Percentiles rank a stretch among this genome's conserved stretches.
phyloP scores from a whole-genome alignment of 2,888 invertebrate genomes.

The Allygus modestus region DNA sequence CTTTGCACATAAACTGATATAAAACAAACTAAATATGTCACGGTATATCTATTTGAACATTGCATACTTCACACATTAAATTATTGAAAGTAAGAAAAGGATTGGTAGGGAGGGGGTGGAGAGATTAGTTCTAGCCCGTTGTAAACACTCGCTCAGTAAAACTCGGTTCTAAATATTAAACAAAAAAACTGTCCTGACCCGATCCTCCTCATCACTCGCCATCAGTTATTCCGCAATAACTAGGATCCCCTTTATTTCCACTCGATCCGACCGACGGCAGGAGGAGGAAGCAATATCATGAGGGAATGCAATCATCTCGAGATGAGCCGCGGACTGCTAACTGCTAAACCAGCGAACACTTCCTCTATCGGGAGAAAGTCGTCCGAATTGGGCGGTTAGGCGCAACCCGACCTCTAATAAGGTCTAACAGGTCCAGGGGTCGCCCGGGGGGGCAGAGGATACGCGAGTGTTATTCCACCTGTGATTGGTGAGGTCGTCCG shows the following conservation, averaged over 20 bases:
- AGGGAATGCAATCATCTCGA: background rate
- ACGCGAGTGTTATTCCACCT: background rate
- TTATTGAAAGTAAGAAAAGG: no score
- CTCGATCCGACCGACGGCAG: background rate
- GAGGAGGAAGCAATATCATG: slow-evolving; percentile 6
- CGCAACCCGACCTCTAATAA: slow-evolving; percentile 38
- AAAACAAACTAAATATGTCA: no score
- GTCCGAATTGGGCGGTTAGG: slow-evolving; percentile 36
- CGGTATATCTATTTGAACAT: no score
- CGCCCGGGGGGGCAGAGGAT: background rate
- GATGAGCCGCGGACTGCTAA: background rate
- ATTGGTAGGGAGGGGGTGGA: no score
- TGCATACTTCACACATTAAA: no score
- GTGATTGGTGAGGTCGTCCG: background rate
- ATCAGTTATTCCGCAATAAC: background rate
- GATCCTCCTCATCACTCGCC: no score
- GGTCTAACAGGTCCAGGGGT: slow-evolving; percentile 33
- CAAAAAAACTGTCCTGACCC: no score
- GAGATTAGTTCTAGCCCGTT: no score
- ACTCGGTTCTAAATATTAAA: no score
- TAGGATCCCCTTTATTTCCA: background rate
- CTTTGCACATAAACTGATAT: no score
- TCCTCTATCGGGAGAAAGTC: slow-evolving; percentile 24
- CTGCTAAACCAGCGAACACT: slow-evolving; percentile 1
- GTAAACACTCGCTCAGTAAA: no score